phyloP scores from a whole-genome alignment of 2,888 invertebrate species.

The Clistopyga incitator region DNA sequence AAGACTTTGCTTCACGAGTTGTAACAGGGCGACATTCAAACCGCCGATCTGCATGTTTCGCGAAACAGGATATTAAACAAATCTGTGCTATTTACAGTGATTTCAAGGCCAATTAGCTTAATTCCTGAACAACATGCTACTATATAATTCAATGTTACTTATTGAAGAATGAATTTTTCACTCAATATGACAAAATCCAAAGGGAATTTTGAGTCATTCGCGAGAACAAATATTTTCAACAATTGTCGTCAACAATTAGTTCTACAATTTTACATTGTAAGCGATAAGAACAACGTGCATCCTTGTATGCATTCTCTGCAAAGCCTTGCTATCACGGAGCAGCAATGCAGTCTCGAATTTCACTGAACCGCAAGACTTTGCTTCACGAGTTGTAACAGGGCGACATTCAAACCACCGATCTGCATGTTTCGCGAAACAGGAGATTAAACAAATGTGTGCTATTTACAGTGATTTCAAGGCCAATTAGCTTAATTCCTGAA shows the following conservation, averaged over 20 bases:
- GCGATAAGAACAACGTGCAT: not conserved
- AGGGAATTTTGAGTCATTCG: no score
- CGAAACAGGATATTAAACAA: not conserved
- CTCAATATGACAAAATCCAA: not conserved
- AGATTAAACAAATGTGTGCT: not conserved
- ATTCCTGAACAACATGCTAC: not conserved
- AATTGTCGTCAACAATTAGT: no score
- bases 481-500: not conserved
- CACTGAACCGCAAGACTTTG: slow-evolving; percentile 2
- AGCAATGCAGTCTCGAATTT: slow-evolving; percentile 24
- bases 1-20: not conserved
- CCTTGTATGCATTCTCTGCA: not conserved
- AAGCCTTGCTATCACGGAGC: slow-evolving; percentile 3
- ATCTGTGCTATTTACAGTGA: not conserved
- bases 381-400: not conserved
- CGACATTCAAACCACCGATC: not conserved
- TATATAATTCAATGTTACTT: not conserved
- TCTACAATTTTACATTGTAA: not conserved
- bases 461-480: not conserved
- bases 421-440: slow-evolving; percentile 6
- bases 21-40: not conserved
- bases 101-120: not conserved
- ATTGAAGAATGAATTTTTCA: not conserved
- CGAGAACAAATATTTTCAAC: no score
- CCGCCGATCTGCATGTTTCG: not conserved